phyloP scores from a whole-genome alignment of 2,797 vertebrate genomes.

The Uromys caudimaculatus region DNA sequence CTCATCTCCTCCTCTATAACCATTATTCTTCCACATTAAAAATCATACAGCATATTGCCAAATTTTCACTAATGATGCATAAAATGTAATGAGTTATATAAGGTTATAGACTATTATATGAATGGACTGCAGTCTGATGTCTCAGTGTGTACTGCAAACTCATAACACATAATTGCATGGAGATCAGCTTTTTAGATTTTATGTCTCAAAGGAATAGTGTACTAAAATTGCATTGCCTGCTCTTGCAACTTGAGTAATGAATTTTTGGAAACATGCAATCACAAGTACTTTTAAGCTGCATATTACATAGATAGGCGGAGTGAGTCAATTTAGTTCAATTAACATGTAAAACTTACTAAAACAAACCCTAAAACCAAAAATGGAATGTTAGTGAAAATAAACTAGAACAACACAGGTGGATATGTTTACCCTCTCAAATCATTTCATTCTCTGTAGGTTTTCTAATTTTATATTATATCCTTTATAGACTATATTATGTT shows the following conservation, averaged over 20 bases:
- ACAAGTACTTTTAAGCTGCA: background rate
- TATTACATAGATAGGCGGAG: background rate
- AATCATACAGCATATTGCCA: conserved; percentile 30
- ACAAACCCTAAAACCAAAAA: background rate
- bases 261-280: conserved; percentile 32
- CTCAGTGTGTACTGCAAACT: conserved; percentile 51
- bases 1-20: conserved; percentile 34
- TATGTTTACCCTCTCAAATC: background rate
- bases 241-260: conserved; percentile 29
- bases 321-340: conserved; percentile 33
- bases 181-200: background rate
- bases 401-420: background rate
- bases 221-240: background rate
- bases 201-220: background rate
- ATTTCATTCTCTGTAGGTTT: background rate
- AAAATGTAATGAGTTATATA: conserved; percentile 57
- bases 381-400: background rate
- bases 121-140: conserved; percentile 36
- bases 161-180: conserved; percentile 53
- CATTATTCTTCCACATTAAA: conserved; percentile 65
- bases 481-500: background rate
- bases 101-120: conserved; percentile 30
- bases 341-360: conserved; percentile 9
- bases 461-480: background rate
- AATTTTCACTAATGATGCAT: conserved; percentile 63